Percentiles rank a stretch among this genome's conserved stretches.
Evolutionary conservation across 2,113 vertebrate genomes (phyloP).

Genomic region (Morone chrysops): DNA sequence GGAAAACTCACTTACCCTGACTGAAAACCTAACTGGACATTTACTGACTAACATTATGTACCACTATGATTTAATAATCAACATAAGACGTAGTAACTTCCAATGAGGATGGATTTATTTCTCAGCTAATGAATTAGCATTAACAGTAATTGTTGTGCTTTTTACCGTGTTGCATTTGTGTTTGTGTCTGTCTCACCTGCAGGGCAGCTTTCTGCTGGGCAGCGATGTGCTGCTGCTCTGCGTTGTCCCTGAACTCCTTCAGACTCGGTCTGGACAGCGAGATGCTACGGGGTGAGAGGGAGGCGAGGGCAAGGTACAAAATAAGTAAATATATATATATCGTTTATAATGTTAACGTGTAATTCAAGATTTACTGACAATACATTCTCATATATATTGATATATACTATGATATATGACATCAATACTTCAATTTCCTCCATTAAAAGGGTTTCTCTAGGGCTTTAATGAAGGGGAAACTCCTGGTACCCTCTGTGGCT

Average conservation of each 20-base stretch:
- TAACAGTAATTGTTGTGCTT: neutral
- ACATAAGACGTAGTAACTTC: neutral
- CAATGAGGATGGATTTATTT: neutral
- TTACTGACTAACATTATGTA: neutral
- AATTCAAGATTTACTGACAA: neutral
- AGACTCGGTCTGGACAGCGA: conserved; percentile 88
- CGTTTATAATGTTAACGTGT: too few species aligned
- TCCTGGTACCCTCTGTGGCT: neutral
- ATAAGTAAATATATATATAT: neutral
- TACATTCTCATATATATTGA: neutral
- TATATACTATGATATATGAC: neutral
- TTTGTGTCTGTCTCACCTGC: conserved; percentile 85
- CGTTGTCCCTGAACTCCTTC: conserved; percentile 94
- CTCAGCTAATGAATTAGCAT: neutral
- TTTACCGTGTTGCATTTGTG: neutral
- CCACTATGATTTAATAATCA: neutral
- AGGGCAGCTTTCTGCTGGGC: conserved; percentile 95
- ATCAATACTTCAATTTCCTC: neutral
- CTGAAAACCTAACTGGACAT: neutral
- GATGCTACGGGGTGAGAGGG: conserved; percentile 80
- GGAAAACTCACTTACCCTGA: neutral
- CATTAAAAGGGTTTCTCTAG: neutral
- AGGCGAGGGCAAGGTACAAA: neutral
- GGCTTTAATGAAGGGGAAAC: neutral
- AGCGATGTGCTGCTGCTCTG: conserved; percentile 95